Conservation (phyloP, 2,888 invertebrate species). For the Eremobia ochroleuca region DNA sequence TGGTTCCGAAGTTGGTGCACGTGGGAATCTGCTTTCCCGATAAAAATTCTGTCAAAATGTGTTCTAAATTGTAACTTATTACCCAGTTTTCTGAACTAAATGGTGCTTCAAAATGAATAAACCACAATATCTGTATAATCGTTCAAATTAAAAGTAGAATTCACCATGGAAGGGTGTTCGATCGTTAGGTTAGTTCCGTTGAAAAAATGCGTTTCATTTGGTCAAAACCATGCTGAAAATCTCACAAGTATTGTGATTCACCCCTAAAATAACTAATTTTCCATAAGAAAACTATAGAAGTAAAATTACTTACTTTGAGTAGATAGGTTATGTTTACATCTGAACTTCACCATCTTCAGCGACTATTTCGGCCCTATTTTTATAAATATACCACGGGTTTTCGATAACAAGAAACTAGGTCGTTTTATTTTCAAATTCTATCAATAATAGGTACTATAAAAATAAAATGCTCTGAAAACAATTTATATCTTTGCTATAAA, state of each 20-base stretch:
- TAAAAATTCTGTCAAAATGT: slow-evolving; percentile 31
- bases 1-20: slow-evolving; percentile 76
- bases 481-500: background rate
- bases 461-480: background rate
- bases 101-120: background rate
- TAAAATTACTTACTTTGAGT: background rate
- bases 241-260: background rate
- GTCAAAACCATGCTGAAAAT: background rate
- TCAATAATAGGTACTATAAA: background rate
- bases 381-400: background rate
- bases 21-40: slow-evolving; percentile 74
- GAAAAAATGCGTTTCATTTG: slow-evolving; percentile 23
- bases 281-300: too few species aligned
- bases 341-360: background rate
- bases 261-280: background rate
- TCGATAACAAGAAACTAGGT: background rate
- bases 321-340: slow-evolving; percentile 67
- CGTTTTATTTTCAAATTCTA: background rate
- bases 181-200: slow-evolving; percentile 60
- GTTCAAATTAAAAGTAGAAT: background rate
- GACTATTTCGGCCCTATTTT: background rate
- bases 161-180: slow-evolving; percentile 46
- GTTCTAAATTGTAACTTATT: background rate
- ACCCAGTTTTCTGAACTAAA: background rate
- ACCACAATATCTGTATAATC: background rate